Base-by-base conservation (phyloP, 2,888 invertebrate species). In the Mycalesis mineus region DNA sequence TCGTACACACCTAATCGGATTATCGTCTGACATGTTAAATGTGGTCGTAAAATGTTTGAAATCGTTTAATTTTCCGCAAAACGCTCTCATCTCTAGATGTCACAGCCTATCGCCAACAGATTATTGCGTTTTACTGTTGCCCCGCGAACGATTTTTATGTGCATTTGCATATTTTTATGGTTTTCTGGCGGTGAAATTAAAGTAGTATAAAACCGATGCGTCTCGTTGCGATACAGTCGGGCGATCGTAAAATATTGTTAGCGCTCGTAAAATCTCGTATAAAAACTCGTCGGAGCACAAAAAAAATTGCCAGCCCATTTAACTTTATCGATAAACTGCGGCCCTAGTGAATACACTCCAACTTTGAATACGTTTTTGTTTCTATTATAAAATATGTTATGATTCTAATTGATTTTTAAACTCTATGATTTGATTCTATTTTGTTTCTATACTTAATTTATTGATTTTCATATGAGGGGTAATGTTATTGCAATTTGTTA, bases 81-180 rank as follows among this genome's bases (percentile, higher is more conserved):
- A 8, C 4, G 15, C 7, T 9, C 11, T 33, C 22, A 42, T 52
- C 17, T 15, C 15, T 40, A 36, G 52, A 49, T 56, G 41, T 60
- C 60, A 58, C 65, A 63, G 67, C 59, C 65, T 66, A 66, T 67
- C 65, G 61, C 65, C 51, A 61, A 66, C 71, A 70, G 72, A 79
- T 81, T 77, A 84, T 76, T 73, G 78, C 73, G 58, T 74, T 86
- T 84, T 80, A 84, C 71, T 71, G 73, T 73, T 72, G 74, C 73
- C 71, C 67, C 73, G 67, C 74, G 71, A 75, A 70, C 74, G 80
- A 81, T 71, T 84, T 87, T 86, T 82, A 86, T 82, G 76, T 71
- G 73, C 79, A 88, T 88, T 88, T 87, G 82, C 88, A 88, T 88
- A 85, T 80, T 88, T 88, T 88, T 88, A 88, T 84, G 71, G 82